Evolutionary conservation across 1,140 invertebrate genomes (phyloP), one percentile per base, ranked within the genome.

Genomic region (Drosophila insularis): DNA sequence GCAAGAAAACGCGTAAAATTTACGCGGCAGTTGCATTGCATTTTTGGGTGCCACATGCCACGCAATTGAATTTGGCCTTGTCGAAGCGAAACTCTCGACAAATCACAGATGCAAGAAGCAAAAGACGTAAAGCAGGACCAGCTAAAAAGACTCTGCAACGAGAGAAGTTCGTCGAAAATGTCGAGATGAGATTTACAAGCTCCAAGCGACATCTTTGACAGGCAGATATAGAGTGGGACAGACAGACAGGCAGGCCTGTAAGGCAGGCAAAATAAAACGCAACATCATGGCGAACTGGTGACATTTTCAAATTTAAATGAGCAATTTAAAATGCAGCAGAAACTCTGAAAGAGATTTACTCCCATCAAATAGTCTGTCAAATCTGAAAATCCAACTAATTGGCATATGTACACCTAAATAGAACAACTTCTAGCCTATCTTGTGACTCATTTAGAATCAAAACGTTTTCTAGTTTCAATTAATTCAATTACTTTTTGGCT

Each of bases 11-110:
- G 40, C 17, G 43, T 50, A 50, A 50, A 50, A 50, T 50, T 50
- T 50, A 4, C 43, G 43, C 17, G 43, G 43, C 43, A 50, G 7
- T 50, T 50, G 17, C 43, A 50, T 11, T 50, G 17, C 43, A 21
- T 50, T 50, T 50, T 50, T 50, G 17, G 17, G 17, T 50, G 56
- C 63, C 56, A 43, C 35, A 32, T 70, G 11, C 31, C 54, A 46
- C 60, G 62, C 43, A 50, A 50, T 50, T 50, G 43, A 50, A 50
- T 50, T 46, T 50, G 43, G 43, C 43, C 43, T 50, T 50, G 43
- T 50, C 43, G 43, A 50, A 17, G 43, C 43, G 10, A 50, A 50
- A 50, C 17, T 50, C 43, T 21, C 8, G 43, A 50, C 43, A 46
- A 46, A 46, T 46, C 43, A 14, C 43, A 46, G 43, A 46, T 46